These are phyloP conservation scores for Drymonia ruficornis DNA, from an alignment of 2,888 invertebrate genomes.

Conservation along the genomic window DNA sequence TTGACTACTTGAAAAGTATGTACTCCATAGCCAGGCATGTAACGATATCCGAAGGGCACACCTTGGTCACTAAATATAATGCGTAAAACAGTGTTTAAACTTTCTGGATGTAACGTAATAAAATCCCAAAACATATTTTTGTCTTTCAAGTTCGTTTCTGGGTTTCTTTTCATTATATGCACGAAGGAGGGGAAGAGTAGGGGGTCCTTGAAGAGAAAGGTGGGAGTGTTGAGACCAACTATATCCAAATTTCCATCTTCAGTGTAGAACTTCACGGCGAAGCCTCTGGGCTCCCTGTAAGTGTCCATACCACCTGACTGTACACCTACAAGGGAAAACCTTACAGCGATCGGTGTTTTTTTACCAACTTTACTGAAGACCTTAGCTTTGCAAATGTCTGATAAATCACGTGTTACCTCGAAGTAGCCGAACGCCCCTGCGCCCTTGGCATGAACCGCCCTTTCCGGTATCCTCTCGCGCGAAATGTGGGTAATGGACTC, in stretches of 20 bases:
- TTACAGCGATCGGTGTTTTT: constrained; percentile 89
- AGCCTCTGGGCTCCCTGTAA: constrained; percentile 94
- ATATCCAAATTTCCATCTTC: constrained; percentile 96
- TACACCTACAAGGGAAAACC: constrained; percentile 92
- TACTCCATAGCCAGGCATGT: constrained; percentile 96
- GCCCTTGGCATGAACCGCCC: constrained; percentile 97
- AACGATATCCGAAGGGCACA: constrained; percentile 93
- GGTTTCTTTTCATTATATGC: constrained; percentile 96
- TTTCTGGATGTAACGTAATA: constrained; percentile 91
- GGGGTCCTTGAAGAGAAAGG: constrained; percentile 95
- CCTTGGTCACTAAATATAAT: constrained; percentile 94
- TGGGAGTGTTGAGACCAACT: constrained; percentile 94
- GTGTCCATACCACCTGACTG: constrained; percentile 95
- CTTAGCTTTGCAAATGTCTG: constrained; percentile 89
- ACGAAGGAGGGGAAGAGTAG: constrained; percentile 95
- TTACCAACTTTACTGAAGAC: constrained; percentile 90
- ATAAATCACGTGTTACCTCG: constrained; percentile 92
- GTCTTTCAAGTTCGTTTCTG: constrained; percentile 93
- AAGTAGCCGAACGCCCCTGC: constrained; percentile 95
- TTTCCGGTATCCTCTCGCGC: constrained; percentile 95
- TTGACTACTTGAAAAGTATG: constrained; percentile 96
- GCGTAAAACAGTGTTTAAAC: constrained; percentile 90
- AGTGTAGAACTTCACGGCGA: constrained; percentile 95
- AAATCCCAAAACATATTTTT: constrained; percentile 97
- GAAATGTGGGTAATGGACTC: constrained; percentile 92